phyloP scores from a whole-genome alignment of 1,140 invertebrate genomes.

The Dufourea novaeangliae region DNA sequence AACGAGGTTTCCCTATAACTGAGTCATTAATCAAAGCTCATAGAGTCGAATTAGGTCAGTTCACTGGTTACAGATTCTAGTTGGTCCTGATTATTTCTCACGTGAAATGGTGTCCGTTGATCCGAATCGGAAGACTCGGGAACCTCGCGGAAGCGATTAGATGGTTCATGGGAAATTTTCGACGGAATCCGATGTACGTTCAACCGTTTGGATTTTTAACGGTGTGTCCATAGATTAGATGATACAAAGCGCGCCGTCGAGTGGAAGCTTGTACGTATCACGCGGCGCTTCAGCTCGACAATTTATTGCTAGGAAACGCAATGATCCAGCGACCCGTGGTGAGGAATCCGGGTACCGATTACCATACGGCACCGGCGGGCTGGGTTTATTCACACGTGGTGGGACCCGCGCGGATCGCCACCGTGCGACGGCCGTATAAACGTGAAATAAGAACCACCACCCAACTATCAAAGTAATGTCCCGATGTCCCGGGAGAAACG shows the following conservation, averaged over 20 bases:
- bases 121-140: conserved; percentile 14
- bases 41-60: too few relatives aligned
- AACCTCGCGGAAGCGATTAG: conserved; percentile 46
- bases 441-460: conserved; percentile 47
- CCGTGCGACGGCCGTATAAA: neutral
- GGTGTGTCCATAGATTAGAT: conserved; percentile 45
- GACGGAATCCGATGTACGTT: conserved; percentile 46
- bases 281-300: conserved; percentile 44
- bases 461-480: conserved; percentile 25
- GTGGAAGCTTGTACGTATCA: conserved; percentile 57
- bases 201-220: conserved; percentile 50
- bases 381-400: conserved; percentile 44
- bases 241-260: conserved; percentile 52
- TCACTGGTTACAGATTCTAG: too few relatives aligned
- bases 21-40: too few relatives aligned
- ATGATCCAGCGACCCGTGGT: conserved; percentile 54
- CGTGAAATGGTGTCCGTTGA: neutral
- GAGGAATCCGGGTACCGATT: conserved; percentile 60
- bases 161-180: conserved; percentile 33
- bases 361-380: conserved; percentile 53
- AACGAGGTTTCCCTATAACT: too few relatives aligned
- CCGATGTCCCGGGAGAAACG: neutral
- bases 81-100: too few relatives aligned
- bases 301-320: conserved; percentile 62
- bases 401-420: conserved; percentile 45